Conservation (phyloP, 2,888 invertebrate genomes). For the Zaprionus bogoriensis region DNA sequence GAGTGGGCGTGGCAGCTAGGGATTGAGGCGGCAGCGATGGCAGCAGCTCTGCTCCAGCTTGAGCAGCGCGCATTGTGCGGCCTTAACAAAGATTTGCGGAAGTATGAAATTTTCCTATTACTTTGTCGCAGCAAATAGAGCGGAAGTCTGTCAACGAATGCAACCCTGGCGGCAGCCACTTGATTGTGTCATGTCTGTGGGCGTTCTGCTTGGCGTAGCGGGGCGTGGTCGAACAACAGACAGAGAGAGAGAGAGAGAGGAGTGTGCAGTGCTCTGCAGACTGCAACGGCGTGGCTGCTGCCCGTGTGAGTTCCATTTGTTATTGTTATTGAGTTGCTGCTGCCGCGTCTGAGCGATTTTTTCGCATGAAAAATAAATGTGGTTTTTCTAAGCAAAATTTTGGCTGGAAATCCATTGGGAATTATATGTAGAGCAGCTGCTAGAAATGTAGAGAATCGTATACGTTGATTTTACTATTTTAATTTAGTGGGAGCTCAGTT, state of each 20-base stretch:
- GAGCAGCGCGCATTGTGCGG: slow-evolving; percentile 43
- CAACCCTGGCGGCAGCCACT: slow-evolving; percentile 45
- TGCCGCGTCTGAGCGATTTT: no score
- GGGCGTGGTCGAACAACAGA: slow-evolving; percentile 34
- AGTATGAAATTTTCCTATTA: slow-evolving; percentile 76
- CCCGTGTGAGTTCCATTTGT: no score
- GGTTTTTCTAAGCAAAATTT: no score
- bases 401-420: no score
- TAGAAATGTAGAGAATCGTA: no score
- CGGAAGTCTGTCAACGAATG: slow-evolving; percentile 73
- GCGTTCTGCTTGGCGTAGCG: slow-evolving; percentile 4
- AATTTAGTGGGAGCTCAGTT: no score
- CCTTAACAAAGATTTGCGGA: slow-evolving; percentile 69
- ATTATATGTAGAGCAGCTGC: no score
- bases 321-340: not conserved
- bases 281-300: no score
- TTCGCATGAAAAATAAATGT: no score
- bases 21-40: not conserved
- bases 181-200: slow-evolving; percentile 56
- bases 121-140: slow-evolving; percentile 74
- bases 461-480: no score
- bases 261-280: no score
- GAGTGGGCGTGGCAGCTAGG: slow-evolving; percentile 42
- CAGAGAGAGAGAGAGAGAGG: not conserved
- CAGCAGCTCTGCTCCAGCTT: slow-evolving; percentile 3